Evolutionary conservation across 2,888 invertebrate genomes (phyloP).

Genomic region (Drosophila borealis): DNA sequence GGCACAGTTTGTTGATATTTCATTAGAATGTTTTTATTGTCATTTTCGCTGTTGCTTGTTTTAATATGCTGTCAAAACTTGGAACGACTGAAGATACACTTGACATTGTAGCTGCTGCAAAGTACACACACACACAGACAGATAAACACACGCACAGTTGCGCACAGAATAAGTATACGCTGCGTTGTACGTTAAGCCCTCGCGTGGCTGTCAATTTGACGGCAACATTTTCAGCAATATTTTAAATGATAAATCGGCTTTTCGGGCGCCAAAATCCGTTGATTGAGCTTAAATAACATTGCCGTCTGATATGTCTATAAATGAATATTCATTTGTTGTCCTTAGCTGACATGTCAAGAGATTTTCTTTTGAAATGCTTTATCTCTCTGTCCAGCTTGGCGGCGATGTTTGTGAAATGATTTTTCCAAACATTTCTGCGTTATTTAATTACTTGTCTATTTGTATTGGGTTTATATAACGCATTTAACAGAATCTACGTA

Average conservation of each 20-base stretch:
- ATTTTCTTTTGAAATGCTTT: background rate
- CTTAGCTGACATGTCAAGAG: background rate
- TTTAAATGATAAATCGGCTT: constrained; percentile 54
- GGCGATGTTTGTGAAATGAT: background rate
- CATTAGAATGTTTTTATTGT: constrained; percentile 48
- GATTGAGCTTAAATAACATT: background rate
- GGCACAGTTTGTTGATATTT: constrained; percentile 49
- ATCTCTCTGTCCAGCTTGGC: background rate
- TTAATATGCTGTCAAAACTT: constrained; percentile 68
- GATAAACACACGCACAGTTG: background rate
- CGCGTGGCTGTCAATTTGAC: background rate
- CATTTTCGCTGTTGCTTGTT: constrained; percentile 43
- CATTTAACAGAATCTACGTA: too few species aligned
- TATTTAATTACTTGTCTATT: background rate
- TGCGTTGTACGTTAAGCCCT: background rate
- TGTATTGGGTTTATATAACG: background rate
- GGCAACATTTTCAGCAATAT: constrained; percentile 11
- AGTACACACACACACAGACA: background rate
- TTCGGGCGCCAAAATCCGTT: constrained; percentile 1
- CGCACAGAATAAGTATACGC: background rate
- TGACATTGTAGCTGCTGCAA: constrained; percentile 35
- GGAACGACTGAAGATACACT: constrained; percentile 31
- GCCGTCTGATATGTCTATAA: constrained; percentile 24
- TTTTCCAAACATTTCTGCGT: background rate
- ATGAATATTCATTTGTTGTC: constrained; percentile 11